A percentile compares a stretch with the other conserved stretches of the same genome.
These are phyloP conservation scores for Actenoides lindsayi DNA, from an alignment of 2,113 vertebrate species.

Conservation along the genomic window DNA sequence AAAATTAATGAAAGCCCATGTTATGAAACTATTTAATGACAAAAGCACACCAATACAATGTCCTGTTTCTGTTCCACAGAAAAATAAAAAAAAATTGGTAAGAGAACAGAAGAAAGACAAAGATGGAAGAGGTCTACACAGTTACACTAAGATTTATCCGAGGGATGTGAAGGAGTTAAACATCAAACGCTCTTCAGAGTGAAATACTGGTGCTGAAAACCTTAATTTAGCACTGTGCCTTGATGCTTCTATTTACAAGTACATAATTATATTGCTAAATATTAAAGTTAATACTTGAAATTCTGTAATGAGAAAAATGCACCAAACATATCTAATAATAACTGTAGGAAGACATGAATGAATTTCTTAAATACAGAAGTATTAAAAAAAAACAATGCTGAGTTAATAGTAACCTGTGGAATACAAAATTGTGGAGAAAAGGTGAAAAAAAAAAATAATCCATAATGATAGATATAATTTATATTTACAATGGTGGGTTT, in stretches of 20 bases:
- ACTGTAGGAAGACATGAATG: background rate
- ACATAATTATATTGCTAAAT: background rate
- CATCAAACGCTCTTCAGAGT: background rate
- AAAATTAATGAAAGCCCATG: background rate
- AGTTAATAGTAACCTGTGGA: background rate
- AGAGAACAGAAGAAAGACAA: background rate
- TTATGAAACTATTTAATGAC: background rate
- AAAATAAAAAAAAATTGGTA: background rate
- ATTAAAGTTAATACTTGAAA: background rate
- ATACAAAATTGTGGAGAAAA: background rate
- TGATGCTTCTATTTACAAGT: background rate
- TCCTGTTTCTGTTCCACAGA: background rate
- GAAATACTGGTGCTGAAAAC: background rate
- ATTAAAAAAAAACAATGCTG: background rate
- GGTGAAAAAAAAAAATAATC: background rate
- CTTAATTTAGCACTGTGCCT: background rate
- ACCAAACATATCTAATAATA: background rate
- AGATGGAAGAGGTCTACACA: background rate
- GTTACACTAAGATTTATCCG: background rate
- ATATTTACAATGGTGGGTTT: fast-evolving
- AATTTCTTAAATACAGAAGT: background rate
- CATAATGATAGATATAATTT: background rate
- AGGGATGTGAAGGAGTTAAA: background rate
- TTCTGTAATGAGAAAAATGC: background rate
- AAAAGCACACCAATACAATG: background rate